Base-by-base conservation (phyloP, 2,797 vertebrate species). In the Lateolabrax maculatus region DNA sequence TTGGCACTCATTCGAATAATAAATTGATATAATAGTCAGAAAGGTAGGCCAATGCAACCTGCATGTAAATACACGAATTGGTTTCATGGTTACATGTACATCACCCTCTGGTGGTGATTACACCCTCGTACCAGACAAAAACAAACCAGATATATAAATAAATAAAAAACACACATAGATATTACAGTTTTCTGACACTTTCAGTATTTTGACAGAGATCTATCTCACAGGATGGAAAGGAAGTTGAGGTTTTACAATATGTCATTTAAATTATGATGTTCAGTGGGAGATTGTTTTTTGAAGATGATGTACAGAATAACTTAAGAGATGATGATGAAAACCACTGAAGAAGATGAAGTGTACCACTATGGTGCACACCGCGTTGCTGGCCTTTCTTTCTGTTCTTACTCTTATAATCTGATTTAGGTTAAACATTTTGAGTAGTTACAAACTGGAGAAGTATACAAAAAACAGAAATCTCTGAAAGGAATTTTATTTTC, bases 1-100 rank as follows among this genome's bases (percentile, higher is more conserved):
- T 95, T 95, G 95, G 93, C 94, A 95, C 93, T 93, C 92, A 85
- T 87, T 93, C 74, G 13, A 90, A 84, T 92, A 79, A 77, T 61
- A 92, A 90, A 88, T 89, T 86, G 82, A 89, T 90, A 91, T 86
- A 89, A 90, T 87, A 91, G 88, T 95, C 87, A 93, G 88, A 95
- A 91, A 91, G 75, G 89, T 84, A 90, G 86, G 85, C 86, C 87
- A 87, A 91, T 83, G 69, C 69, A 79, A 90, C 79, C 83, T 85
- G 77, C 75, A 84, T 84, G 86, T 78, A 87, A 87, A 86, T 80
- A 85, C 88, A 92, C 83, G 85, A 85, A 86, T 83, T 81, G 72
- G 81, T 86, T 90, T 89, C 87, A 86, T n/a, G n/a, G n/a, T n/a
- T 85, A 85, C 85, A 84, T 63, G 71, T 80, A 84, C 75, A 79